A percentile compares a stretch with the other conserved stretches of the same genome.
These are phyloP conservation scores for Rhabdomys dilectus DNA, from an alignment of 2,113 vertebrate genomes.

Conservation along the genomic window DNA sequence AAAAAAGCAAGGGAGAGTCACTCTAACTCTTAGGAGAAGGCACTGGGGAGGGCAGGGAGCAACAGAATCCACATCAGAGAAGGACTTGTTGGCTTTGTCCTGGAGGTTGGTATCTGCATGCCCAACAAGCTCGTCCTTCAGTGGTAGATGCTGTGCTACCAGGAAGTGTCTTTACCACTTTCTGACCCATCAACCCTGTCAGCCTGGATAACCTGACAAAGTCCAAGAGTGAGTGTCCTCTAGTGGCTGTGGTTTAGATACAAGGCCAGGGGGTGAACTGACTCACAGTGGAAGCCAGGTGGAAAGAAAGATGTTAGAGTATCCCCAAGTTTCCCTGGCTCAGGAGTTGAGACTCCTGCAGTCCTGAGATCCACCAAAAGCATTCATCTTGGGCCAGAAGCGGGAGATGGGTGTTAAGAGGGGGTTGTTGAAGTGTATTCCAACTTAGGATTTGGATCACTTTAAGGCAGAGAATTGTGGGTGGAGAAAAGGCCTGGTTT, in stretches of 20 bases:
- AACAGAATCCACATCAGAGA: neutral
- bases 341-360: neutral
- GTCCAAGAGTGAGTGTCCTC: fast-evolving
- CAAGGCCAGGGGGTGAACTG: neutral
- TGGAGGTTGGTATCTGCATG: neutral
- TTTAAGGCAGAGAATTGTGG: neutral
- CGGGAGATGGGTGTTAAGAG: neutral
- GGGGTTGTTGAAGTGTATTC: neutral
- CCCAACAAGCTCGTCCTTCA: neutral
- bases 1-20: neutral
- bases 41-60: fast-evolving
- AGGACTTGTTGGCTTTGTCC: neutral
- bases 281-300: no score
- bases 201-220: fast-evolving
- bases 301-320: neutral
- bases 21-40: neutral
- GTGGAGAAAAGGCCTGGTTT: neutral
- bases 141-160: neutral
- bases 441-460: neutral
- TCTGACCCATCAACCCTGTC: no score
- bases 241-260: neutral
- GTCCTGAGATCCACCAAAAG: neutral
- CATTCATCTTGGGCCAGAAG: neutral
- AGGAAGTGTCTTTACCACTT: fast-evolving
- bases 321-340: neutral